A percentile compares a stretch with the other conserved stretches of the same genome.
Evolutionary conservation across 2,888 invertebrate species (phyloP).

Genomic region (Polydrusus tereticollis): DNA sequence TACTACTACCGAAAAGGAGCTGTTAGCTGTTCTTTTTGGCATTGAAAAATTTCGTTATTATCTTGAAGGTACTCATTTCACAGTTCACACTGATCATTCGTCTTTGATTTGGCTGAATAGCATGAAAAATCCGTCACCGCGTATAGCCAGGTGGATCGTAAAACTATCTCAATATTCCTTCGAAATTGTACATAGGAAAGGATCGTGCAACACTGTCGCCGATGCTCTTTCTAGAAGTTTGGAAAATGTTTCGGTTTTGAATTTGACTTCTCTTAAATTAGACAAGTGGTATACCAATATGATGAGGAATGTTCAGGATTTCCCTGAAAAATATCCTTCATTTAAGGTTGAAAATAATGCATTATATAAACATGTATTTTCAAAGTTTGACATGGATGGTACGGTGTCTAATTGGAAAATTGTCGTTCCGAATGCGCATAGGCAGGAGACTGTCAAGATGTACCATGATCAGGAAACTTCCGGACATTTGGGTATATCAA

Average conservation of each 20-base stretch:
- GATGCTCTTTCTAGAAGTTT: no score
- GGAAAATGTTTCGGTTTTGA: slow-evolving; percentile 23
- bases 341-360: slow-evolving; percentile 45
- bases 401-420: slow-evolving; percentile 51
- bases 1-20: slow-evolving; percentile 19
- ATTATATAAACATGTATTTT: slow-evolving; percentile 44
- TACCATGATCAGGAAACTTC: slow-evolving; percentile 47
- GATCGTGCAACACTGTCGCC: slow-evolving; percentile 33
- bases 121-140: slow-evolving; percentile 47
- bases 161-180: slow-evolving; percentile 51
- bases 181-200: slow-evolving; percentile 34
- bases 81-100: no score
- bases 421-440: slow-evolving; percentile 46
- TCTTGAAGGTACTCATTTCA: no score
- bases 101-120: not conserved
- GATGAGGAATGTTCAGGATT: slow-evolving; percentile 31
- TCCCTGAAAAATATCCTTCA: slow-evolving; percentile 40
- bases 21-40: slow-evolving; percentile 14
- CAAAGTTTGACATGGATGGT: slow-evolving; percentile 9
- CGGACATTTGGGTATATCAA: slow-evolving; percentile 49
- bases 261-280: no score
- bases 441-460: slow-evolving; percentile 27
- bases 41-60: slow-evolving; percentile 24
- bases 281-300: slow-evolving; percentile 47
- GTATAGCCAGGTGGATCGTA: slow-evolving; percentile 51